Base-by-base conservation (phyloP, 2,797 vertebrate species). In the Chaetodon trifasciatus region DNA sequence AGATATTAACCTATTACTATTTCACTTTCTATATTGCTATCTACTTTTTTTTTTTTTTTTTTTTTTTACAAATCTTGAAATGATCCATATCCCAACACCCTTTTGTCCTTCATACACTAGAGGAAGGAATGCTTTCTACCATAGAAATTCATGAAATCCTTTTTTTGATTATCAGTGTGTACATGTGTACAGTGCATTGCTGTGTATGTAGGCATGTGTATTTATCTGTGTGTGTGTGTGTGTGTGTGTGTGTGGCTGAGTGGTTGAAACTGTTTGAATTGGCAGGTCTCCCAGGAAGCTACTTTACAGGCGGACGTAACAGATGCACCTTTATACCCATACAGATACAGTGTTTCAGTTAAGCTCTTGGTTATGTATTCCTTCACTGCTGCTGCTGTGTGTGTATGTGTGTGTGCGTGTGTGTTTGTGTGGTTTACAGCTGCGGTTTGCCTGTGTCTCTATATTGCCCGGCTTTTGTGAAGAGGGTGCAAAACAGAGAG, bases 241-340 rank as follows among this genome's bases (percentile, higher is more conserved):
- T 39, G 52, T 55, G 42, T 63, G 58, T 64, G 56, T 66, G 46
- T 39, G 16, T 56, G 46, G 39, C 37, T 64, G 47, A 44, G 47
- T 28, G 57, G n/a, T 9, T 86, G 61, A 50, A 60, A 50, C 23
- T 55, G 65, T 77, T 69, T 75, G 64, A 69, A 79, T 23, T 72
- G 72, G 77, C 77, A 82, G 64, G 55, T 83, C 65, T 76, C 61
- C 65, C 74, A 73, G 70, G 57, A 79, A 73, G 78, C 79, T 76
- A 42, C 77, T 72, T 86, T 74, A 73, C 63, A 83, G 73, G 55
- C 47, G 35, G 58, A 82, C 21, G 4, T 78, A 85, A 86, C 79
- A 83, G 74, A 88, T 88, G 67, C 60, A 81, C 75, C 76, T 84
- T 80, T 82, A 82, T 84, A 82, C 67, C 53, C 68, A 57, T 63